phyloP scores from a whole-genome alignment of 1,140 invertebrate genomes.

The Apis cerana region DNA sequence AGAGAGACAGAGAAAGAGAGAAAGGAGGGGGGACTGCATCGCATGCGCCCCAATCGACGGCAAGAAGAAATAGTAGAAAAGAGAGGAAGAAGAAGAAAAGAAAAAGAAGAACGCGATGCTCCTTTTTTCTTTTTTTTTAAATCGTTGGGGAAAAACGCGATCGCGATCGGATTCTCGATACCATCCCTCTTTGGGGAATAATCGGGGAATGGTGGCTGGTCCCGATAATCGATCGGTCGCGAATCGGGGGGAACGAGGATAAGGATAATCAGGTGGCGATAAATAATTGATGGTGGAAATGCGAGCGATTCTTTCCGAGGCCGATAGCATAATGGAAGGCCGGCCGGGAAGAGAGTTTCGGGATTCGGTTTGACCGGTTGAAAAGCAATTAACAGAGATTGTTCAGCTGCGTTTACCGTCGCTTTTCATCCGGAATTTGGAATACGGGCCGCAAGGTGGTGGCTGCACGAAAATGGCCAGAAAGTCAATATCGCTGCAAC shows the following conservation, averaged over 20 bases:
- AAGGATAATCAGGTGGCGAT: slow-evolving; percentile 28
- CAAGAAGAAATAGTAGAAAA: too few species aligned
- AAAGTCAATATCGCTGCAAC: slow-evolving; percentile 35
- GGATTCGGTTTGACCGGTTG: slow-evolving; percentile 31
- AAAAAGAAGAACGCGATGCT: too few species aligned
- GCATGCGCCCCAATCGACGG: too few species aligned
- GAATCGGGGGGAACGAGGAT: background rate
- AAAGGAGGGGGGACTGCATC: too few species aligned
- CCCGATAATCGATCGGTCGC: background rate
- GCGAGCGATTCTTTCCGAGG: background rate
- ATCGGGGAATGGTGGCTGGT: too few species aligned
- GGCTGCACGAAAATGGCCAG: slow-evolving; percentile 33
- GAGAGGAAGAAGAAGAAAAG: too few species aligned
- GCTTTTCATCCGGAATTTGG: slow-evolving; percentile 37
- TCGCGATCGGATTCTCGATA: background rate
- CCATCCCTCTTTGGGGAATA: background rate
- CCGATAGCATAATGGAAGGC: background rate
- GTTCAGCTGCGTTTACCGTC: slow-evolving; percentile 42
- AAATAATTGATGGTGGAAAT: slow-evolving; percentile 20
- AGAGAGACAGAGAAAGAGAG: background rate
- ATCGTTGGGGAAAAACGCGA: too few species aligned
- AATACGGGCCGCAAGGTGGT: slow-evolving; percentile 23
- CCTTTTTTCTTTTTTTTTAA: too few species aligned
- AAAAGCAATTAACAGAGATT: slow-evolving; percentile 48
- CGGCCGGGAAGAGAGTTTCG: background rate